Evolutionary conservation across 2,797 vertebrate genomes (phyloP), one percentile per base, ranked within the genome.

Genomic region (Pantherophis alleghaniensis): DNA sequence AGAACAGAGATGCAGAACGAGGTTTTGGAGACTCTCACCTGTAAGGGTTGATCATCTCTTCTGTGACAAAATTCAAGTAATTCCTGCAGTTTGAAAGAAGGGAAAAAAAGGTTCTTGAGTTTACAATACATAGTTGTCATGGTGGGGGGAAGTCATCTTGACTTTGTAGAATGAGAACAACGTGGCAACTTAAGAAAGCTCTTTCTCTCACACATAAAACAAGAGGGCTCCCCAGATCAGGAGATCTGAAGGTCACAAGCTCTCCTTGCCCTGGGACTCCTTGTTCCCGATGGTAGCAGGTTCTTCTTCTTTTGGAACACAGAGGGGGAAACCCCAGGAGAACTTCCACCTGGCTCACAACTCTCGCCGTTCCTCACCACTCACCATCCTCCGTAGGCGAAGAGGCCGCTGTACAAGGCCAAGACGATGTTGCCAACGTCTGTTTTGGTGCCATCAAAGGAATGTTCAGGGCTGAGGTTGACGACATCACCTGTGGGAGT

Each of bases 1-100:
- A 24, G 32, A 42, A 22, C 3, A 22, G 69, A 74, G 32, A 37
- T 37, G 69, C 69, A 74, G 20, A 37, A 9, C 1, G 2, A 12
- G 42, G 42, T 12, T 47, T 24, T 24, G 79, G 42, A 24, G 10
- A 53, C 69, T 97, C 98, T 88, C 96, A 99, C 99, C 98, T 99
- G 97, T 98, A 99, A 24, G 99, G 99, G 13, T 99, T 98, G 12
- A 99, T 99, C 99, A 99, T 99, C 97, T 99, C 99, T 95, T 99
- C 99, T 0, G 99, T 99, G 42, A 99, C 99, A 90, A 99, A 99
- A 96, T 99, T 99, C 98, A 99, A 97, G 97, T 99, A 99, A 97
- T 99, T 99, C 99, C 99, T 99, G 96, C 1, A 96, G 96, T 93
- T 83, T 63, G 18, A 91, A 94, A 47, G 47, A 47, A 1, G 3